Conservation (phyloP, 2,113 vertebrate genomes). For the Misgurnus mizolepis region DNA sequence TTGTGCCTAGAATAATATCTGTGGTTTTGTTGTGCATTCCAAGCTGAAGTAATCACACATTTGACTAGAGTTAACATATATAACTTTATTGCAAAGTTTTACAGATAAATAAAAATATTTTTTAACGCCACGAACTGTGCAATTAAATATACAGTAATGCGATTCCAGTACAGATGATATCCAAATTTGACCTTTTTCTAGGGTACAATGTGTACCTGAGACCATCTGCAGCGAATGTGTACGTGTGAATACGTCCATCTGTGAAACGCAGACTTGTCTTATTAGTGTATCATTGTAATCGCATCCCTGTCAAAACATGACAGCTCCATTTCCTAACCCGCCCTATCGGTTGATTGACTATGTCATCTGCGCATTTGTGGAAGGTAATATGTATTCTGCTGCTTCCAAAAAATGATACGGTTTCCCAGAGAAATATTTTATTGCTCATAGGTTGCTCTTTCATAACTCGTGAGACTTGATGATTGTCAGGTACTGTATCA, state of each 20-base stretch:
- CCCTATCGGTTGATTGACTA: conserved; percentile 8
- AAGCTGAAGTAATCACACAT: neutral
- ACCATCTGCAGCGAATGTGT: conserved; percentile 64
- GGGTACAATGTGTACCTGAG: conserved; percentile 60
- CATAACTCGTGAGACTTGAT: neutral
- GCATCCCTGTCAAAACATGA: conserved; percentile 58
- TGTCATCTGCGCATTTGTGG: conserved; percentile 14
- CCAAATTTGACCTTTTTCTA: conserved; percentile 51
- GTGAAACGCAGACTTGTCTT: conserved; percentile 59
- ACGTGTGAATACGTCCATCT: conserved; percentile 58
- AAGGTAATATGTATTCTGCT: neutral
- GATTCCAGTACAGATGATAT: neutral
- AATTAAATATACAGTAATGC: neutral
- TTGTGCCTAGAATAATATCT: neutral
- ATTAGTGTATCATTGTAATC: conserved; percentile 72
- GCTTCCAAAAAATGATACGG: neutral
- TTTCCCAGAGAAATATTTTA: neutral
- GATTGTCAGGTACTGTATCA: too few species aligned
- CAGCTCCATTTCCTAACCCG: conserved; percentile 62
- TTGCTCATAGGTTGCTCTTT: neutral
- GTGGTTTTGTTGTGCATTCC: neutral
- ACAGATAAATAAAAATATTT: too few species aligned
- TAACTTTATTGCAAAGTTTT: too few species aligned
- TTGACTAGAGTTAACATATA: too few species aligned
- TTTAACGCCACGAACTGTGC: neutral